A percentile compares a stretch with the other conserved stretches of the same genome.
Conservation (phyloP, 2,797 vertebrate species). For the Margarornis squamiger region DNA sequence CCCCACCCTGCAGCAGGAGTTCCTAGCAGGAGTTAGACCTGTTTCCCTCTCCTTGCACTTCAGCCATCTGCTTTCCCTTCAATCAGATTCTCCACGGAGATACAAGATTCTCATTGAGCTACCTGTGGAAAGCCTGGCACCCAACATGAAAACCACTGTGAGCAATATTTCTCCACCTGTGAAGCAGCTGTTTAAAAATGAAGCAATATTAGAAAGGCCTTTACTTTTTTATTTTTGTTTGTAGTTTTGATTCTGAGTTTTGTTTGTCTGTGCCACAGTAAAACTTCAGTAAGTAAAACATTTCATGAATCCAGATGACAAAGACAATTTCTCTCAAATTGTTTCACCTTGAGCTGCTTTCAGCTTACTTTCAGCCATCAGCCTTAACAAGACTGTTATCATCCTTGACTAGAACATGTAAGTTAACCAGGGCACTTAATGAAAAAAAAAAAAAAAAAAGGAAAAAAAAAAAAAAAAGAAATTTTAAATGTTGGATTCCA, state of each 20-base stretch:
- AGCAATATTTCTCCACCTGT: not conserved
- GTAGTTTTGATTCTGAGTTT: not conserved
- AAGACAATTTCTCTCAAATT: not conserved
- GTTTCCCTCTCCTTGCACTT: conserved; percentile 1
- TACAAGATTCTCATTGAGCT: not conserved
- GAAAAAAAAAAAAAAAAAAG: not conserved
- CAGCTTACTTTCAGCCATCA: not conserved
- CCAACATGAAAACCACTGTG: not conserved
- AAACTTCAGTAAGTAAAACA: not conserved
- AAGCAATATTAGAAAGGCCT: not conserved
- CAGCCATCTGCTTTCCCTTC: conserved; percentile 2
- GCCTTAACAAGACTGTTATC: not conserved
- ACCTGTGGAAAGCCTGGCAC: not conserved
- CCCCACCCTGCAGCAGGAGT: not conserved
- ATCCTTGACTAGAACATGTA: not conserved
- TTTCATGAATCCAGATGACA: not conserved
- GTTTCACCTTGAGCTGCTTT: not conserved
- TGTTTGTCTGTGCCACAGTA: not conserved
- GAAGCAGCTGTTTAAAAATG: not conserved
- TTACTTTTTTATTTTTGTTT: not conserved
- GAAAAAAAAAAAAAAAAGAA: not conserved
- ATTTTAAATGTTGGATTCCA: not conserved
- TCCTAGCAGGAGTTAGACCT: conserved; percentile 9
- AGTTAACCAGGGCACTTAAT: not conserved
- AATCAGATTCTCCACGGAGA: not conserved